These are phyloP conservation scores for Rhinoraja longicauda DNA, from an alignment of 2,797 vertebrate species.

Conservation along the genomic window DNA sequence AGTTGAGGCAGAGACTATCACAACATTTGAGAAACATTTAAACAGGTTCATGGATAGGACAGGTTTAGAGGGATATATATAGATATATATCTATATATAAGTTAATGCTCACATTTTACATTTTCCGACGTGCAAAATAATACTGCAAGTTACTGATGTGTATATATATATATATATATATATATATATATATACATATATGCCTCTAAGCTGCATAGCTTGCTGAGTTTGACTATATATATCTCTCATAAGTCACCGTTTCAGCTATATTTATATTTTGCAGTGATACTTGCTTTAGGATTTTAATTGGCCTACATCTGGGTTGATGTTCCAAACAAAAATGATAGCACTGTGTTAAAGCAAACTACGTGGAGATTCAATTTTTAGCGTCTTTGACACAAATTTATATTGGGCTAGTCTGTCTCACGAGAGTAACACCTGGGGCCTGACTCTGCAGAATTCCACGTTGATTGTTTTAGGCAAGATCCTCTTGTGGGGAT, in stretches of 20 bases:
- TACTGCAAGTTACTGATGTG: no score
- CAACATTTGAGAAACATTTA: no score
- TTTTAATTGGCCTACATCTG: conserved; percentile 23
- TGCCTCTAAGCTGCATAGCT: neutral
- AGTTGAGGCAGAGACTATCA: no score
- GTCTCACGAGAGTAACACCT: neutral
- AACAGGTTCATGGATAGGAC: no score
- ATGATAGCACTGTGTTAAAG: neutral
- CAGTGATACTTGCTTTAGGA: neutral
- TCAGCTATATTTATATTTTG: conserved; percentile 18
- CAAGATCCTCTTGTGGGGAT: neutral
- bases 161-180: no score
- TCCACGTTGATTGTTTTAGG: neutral
- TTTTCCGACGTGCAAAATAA: no score
- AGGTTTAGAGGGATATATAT: no score
- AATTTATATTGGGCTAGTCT: conserved; percentile 31
- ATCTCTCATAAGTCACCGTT: conserved; percentile 1
- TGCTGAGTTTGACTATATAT: neutral
- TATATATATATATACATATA: neutral
- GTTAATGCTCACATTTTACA: no score
- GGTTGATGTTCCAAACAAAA: neutral
- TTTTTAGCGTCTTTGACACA: conserved; percentile 6
- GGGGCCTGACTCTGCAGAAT: conserved; percentile 13
- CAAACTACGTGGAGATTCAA: neutral
- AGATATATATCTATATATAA: no score